These are phyloP conservation scores for Probaryconus sp. DNA, from an alignment of 1,140 invertebrate species.

Conservation along the genomic window DNA sequence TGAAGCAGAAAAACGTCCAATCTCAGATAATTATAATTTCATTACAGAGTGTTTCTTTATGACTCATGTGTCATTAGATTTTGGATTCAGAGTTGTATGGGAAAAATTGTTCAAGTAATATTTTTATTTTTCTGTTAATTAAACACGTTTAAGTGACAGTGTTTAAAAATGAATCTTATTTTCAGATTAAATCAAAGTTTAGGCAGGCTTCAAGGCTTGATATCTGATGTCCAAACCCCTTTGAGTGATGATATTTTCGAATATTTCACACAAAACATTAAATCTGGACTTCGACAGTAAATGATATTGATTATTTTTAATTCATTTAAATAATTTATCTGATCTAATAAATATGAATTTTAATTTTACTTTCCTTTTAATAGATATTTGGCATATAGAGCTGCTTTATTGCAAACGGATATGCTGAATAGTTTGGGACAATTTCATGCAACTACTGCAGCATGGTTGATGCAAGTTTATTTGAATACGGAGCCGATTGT, in stretches of 20 bases:
- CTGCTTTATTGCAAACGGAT: constrained; percentile 85
- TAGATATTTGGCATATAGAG: constrained; percentile 83
- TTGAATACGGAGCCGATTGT: constrained; percentile 72
- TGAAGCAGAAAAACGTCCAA: constrained; percentile 79
- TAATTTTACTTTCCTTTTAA: constrained; percentile 13
- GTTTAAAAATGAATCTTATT: constrained; percentile 14
- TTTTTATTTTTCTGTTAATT: constrained; percentile 12
- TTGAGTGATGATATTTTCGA: constrained; percentile 79
- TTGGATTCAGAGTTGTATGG: constrained; percentile 88
- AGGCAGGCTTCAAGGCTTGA: constrained; percentile 84
- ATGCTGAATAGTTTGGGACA: constrained; percentile 83
- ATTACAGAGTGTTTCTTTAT: constrained; percentile 94
- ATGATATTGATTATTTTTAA: constrained; percentile 58
- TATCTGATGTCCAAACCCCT: constrained; percentile 81
- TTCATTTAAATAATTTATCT: too few species aligned
- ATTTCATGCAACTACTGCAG: constrained; percentile 88
- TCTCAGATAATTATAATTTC: constrained; percentile 86
- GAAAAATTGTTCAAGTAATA: constrained; percentile 84
- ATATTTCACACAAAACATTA: constrained; percentile 82
- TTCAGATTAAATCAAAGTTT: constrained; percentile 82
- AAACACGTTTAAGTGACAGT: background rate
- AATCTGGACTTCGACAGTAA: constrained; percentile 81
- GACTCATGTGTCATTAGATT: constrained; percentile 90
- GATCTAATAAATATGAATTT: background rate
- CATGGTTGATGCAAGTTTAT: constrained; percentile 91